These are phyloP conservation scores for Caenorhabditis angaria DNA, from an alignment of 2,888 invertebrate genomes.

Conservation along the genomic window DNA sequence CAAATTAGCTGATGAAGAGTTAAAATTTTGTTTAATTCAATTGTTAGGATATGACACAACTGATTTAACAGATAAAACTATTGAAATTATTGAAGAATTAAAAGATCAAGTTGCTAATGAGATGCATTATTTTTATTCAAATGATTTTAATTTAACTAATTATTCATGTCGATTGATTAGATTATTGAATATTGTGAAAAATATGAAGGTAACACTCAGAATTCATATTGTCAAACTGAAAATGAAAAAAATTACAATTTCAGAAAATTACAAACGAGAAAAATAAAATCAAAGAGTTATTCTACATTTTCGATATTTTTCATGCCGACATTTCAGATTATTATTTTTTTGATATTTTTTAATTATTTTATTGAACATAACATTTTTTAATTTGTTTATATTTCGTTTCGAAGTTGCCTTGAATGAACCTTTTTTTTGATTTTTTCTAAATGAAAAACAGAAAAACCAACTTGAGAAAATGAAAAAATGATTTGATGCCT, in stretches of 20 bases:
- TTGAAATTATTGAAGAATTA: slow-evolving; percentile 23
- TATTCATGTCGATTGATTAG: too few relatives aligned
- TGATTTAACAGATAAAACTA: slow-evolving; percentile 25
- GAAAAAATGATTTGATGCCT: too few relatives aligned
- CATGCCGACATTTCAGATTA: slow-evolving; percentile 35
- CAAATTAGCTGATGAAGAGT: slow-evolving; percentile 12
- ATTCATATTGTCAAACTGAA: slow-evolving; percentile 8
- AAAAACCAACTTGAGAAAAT: too few relatives aligned
- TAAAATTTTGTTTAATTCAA: too few relatives aligned
- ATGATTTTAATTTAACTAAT: too few relatives aligned
- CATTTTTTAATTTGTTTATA: too few relatives aligned
- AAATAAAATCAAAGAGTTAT: slow-evolving; percentile 35
- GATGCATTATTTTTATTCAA: slow-evolving; percentile 36
- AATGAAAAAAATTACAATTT: slow-evolving; percentile 9
- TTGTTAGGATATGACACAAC: too few relatives aligned
- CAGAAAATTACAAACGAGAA: slow-evolving; percentile 33
- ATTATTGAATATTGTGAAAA: too few relatives aligned
- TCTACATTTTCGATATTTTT: slow-evolving; percentile 35
- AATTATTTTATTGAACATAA: not conserved
- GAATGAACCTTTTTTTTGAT: too few relatives aligned
- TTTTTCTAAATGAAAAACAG: too few relatives aligned
- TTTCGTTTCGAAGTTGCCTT: too few relatives aligned
- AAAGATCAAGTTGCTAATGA: slow-evolving; percentile 28
- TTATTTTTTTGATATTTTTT: slow-evolving; percentile 39
- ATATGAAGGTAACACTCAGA: slow-evolving; percentile 1